phyloP scores from a whole-genome alignment of 2,113 vertebrate genomes.

The Aptenodytes forsteri region DNA sequence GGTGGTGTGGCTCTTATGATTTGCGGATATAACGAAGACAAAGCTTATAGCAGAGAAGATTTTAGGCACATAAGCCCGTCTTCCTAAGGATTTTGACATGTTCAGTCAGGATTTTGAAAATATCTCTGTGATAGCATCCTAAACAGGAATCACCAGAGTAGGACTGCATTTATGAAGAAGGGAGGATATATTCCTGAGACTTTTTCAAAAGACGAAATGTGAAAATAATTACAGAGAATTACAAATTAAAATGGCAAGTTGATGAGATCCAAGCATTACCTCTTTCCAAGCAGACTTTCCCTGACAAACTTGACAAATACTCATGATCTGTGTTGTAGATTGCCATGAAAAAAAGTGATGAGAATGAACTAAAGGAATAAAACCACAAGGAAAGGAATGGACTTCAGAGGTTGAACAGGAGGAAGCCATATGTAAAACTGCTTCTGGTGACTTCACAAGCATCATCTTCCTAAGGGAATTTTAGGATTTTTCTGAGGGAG shows the following conservation, averaged over 20 bases:
- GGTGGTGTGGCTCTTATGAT: fast-evolving
- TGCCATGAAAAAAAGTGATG: not conserved
- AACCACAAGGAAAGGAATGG: not conserved
- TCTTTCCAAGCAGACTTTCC: not conserved
- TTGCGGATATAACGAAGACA: not conserved
- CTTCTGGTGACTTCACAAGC: not conserved
- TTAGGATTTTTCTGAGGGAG: not conserved
- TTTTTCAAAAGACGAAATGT: not conserved
- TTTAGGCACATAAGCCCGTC: not conserved
- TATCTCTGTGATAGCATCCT: not conserved
- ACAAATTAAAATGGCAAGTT: not conserved
- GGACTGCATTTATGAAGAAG: fast-evolving
- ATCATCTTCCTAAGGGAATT: not conserved
- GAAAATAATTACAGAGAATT: not conserved
- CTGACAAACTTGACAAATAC: not conserved
- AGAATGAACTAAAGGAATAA: not conserved
- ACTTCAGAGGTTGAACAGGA: not conserved
- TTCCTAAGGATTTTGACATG: not conserved
- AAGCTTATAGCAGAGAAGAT: not conserved
- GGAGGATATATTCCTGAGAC: not conserved
- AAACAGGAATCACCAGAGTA: not conserved
- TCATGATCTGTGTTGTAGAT: not conserved
- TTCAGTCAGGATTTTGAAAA: not conserved
- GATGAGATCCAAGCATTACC: not conserved
- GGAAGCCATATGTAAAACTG: not conserved